phyloP scores from a whole-genome alignment of 2,888 invertebrate genomes.

The Alsophila aescularia region DNA sequence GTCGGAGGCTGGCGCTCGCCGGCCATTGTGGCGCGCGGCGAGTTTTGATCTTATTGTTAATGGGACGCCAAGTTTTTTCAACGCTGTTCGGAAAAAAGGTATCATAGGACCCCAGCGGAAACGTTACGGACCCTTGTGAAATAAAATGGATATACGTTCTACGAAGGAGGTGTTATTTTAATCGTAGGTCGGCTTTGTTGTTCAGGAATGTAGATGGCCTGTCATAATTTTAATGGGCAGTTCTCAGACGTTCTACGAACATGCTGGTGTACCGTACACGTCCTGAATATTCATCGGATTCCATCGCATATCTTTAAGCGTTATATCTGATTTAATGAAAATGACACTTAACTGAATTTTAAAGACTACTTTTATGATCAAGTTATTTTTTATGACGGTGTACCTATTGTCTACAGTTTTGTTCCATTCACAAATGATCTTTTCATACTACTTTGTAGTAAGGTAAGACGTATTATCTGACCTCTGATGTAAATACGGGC shows the following conservation, averaged over 20 bases:
- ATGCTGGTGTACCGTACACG: constrained; percentile 65
- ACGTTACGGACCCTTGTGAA: constrained; percentile 82
- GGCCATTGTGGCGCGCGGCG: constrained; percentile 80
- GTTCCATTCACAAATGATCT: neutral
- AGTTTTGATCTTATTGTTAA: constrained; percentile 85
- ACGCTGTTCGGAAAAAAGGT: constrained; percentile 77
- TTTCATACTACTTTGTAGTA: constrained; percentile 12
- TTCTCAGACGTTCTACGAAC: constrained; percentile 69
- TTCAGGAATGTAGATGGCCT: constrained; percentile 82
- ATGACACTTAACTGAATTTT: constrained; percentile 15
- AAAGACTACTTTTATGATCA: constrained; percentile 14
- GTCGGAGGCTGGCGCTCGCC: constrained; percentile 79
- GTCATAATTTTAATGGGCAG: constrained; percentile 82
- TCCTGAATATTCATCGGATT: constrained; percentile 69
- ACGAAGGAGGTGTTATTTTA: constrained; percentile 83
- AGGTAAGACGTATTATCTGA: constrained; percentile 17
- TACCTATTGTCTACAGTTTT: neutral
- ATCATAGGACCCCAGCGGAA: constrained; percentile 82
- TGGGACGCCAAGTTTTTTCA: constrained; percentile 84
- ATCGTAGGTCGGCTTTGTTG: constrained; percentile 82
- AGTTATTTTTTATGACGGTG: neutral
- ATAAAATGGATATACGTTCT: constrained; percentile 82
- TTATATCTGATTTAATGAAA: constrained; percentile 10
- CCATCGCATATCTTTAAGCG: constrained; percentile 27
- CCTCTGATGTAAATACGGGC: constrained; percentile 48